phyloP scores from a whole-genome alignment of 2,888 invertebrate genomes.

The Harpagoxenus sublaevis region DNA sequence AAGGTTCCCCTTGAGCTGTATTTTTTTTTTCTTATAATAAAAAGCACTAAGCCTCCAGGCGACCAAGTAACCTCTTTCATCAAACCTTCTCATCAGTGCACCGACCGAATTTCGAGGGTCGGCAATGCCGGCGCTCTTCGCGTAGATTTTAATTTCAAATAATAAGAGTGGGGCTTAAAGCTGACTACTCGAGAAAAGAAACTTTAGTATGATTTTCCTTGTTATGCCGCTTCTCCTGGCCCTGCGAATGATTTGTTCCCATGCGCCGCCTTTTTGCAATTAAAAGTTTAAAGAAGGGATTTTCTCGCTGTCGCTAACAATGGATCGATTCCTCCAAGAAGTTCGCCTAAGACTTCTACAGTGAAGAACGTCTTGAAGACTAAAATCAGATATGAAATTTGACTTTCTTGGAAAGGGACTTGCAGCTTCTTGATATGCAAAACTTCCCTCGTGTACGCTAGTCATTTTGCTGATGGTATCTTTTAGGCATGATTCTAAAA shows the following conservation, averaged over 20 bases:
- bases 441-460: background rate
- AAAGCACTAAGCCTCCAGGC: conserved; percentile 56
- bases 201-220: conserved; percentile 56
- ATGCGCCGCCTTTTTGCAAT: conserved; percentile 46
- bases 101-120: conserved; percentile 59
- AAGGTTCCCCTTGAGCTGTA: conserved; percentile 67
- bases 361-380: background rate
- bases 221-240: conserved; percentile 49
- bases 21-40: conserved; percentile 68
- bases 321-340: conserved; percentile 32
- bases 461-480: conserved; percentile 6
- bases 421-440: conserved; percentile 29
- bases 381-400: conserved; percentile 51
- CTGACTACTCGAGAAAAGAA: conserved; percentile 50
- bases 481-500: background rate
- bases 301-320: conserved; percentile 25
- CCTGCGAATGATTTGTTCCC: conserved; percentile 43
- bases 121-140: conserved; percentile 22
- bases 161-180: conserved; percentile 56
- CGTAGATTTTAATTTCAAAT: conserved; percentile 57
- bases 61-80: conserved; percentile 66
- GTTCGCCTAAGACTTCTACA: conserved; percentile 33
- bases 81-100: conserved; percentile 60
- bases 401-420: conserved; percentile 25
- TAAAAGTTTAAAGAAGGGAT: conserved; percentile 44